Conservation (phyloP, 2,797 vertebrate genomes). For the Cephalopachus bancanus region DNA sequence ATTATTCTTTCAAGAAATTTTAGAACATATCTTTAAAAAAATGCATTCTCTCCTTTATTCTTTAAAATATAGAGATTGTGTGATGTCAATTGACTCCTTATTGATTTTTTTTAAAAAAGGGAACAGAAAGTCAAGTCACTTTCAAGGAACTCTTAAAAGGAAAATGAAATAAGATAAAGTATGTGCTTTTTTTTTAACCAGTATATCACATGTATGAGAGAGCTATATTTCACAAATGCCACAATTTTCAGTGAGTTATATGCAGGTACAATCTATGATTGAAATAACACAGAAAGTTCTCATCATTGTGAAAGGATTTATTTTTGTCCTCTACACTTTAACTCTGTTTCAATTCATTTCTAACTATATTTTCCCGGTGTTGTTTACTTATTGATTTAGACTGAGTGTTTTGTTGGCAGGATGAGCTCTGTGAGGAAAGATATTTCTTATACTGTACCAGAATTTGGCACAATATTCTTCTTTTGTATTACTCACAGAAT, state of each 20-base stretch:
- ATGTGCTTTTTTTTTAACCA: background rate
- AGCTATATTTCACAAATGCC: conserved; percentile 41
- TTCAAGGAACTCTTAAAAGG: background rate
- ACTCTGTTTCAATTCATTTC: conserved; percentile 69
- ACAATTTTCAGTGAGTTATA: conserved; percentile 44
- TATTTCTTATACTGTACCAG: conserved; percentile 16
- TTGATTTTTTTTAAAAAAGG: background rate
- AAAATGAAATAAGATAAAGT: conserved; percentile 45
- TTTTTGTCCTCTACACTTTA: conserved; percentile 63
- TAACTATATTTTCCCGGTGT: conserved; percentile 68
- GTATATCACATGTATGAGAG: conserved; percentile 28
- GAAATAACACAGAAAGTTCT: conserved; percentile 55
- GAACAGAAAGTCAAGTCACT: background rate
- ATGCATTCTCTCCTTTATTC: background rate
- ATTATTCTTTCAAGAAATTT: background rate
- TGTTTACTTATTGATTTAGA: conserved; percentile 73
- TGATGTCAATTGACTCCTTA: background rate
- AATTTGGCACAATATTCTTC: conserved; percentile 41
- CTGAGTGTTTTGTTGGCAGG: conserved; percentile 65
- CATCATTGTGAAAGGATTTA: conserved; percentile 62
- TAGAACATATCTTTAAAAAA: background rate
- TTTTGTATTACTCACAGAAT: conserved; percentile 7
- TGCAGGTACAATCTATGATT: background rate
- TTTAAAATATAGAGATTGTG: background rate
- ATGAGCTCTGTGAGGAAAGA: conserved; percentile 59